Evolutionary conservation across 2,888 invertebrate species (phyloP), one percentile per base, ranked within the genome.

Genomic region (Biston betularia): DNA sequence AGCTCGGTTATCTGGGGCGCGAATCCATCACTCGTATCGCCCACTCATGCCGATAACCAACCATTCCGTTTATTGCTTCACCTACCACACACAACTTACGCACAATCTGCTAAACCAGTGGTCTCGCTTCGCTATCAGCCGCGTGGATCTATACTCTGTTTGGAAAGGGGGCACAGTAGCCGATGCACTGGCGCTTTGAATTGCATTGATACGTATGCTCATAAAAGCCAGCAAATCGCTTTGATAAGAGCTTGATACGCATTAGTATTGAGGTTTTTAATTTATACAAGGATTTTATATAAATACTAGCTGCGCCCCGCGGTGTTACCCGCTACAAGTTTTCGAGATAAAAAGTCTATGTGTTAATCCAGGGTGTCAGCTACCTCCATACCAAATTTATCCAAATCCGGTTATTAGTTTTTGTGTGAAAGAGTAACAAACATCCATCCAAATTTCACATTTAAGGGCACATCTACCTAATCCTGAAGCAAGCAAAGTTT

Each of bases 1-100:
- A 56, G 44, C 76, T 65, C 63, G 54, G 69, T 78, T 80, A 81
- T 80, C 80, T 33, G 45, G 50, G 45, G 63, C 42, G 72, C 77
- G 78, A 77, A 78, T 76, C 74, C 73, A 79, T 74, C 76, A 75
- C 64, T 8, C 49, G 58, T 83, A 85, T 84, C 84, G 69, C 50
- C 74, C 77, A 77, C 82, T 82, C 70, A 68, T 65, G 60, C 58
- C 59, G 56, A 84, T 83, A 85, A 76, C 67, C 60, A 33, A 80
- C 81, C 81, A 76, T 75, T 69, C 71, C 65, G 71, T 73, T 79
- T 75, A 77, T 75, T 64, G 63, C 52, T 42, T 54, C 52, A 52
- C 52, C 8, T 3, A 14, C 52, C 35, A 4, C 34, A 15, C 40
- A n/a, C 1, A 11, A 62, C 14, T 45, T 45, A 45, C 46, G 9